A percentile compares a stretch with the other conserved stretches of the same genome.
phyloP scores from a whole-genome alignment of 92 coral and sea anemone species.

The Epizoanthus scotinus region DNA sequence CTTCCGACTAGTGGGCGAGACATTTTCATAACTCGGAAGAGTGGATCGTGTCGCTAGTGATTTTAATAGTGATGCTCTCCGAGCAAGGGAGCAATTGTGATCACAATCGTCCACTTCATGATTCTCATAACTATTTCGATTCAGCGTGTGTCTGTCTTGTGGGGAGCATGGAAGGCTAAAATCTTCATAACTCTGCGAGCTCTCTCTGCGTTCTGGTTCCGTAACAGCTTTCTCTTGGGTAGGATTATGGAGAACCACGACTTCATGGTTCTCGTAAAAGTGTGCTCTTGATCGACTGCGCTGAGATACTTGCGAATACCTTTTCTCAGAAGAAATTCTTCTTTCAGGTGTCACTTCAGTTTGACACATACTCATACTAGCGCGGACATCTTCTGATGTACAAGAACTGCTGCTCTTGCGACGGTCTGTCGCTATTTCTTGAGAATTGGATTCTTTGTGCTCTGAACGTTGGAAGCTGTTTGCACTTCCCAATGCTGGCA shows the following conservation, averaged over 20 bases:
- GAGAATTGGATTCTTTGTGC: no score
- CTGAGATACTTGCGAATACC: background rate
- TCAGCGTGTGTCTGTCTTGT: background rate
- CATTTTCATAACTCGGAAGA: slow-evolving; percentile 34
- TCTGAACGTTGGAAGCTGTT: background rate
- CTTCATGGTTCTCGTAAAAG: slow-evolving; percentile 37
- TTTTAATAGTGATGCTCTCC: background rate
- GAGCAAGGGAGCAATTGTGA: background rate
- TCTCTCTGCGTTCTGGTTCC: slow-evolving; percentile 16
- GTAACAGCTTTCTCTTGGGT: background rate
- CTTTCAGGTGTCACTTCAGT: background rate
- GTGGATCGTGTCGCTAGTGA: background rate
- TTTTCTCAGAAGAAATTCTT: background rate
- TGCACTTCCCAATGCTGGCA: background rate
- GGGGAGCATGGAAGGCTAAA: slow-evolving; percentile 12
- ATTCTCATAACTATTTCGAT: slow-evolving; percentile 26
- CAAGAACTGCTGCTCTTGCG: no score
- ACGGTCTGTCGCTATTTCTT: no score
- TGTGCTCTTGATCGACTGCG: slow-evolving; percentile 29
- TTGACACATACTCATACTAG: no score
- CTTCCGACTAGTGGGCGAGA: slow-evolving; percentile 19
- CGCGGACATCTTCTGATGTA: no score
- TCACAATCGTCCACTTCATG: background rate
- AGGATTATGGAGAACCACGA: slow-evolving; percentile 6
- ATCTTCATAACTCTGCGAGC: slow-evolving; percentile 28